phyloP scores from a whole-genome alignment of 2,888 invertebrate species.

The Drosophila neonasuta region DNA sequence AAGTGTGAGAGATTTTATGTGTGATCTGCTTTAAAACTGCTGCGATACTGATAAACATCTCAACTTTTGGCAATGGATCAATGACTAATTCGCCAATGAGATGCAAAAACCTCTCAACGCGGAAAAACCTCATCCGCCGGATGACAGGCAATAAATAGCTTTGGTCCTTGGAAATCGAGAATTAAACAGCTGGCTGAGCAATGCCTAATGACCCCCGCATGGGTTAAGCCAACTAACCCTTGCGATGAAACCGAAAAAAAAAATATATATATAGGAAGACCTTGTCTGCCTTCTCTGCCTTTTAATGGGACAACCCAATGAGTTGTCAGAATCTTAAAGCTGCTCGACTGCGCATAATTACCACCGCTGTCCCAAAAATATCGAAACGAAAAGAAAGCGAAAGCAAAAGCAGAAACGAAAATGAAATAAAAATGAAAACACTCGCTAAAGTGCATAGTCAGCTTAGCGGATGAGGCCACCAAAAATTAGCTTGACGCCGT shows the following conservation, averaged over 20 bases:
- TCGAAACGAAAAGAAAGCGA: constrained; percentile 7
- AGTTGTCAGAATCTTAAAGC: constrained; percentile 57
- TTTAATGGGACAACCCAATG: constrained; percentile 60
- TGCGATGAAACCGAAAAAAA: constrained; percentile 16
- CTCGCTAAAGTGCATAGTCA: constrained; percentile 56
- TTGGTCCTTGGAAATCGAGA: constrained; percentile 26
- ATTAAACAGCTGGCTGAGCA: constrained; percentile 50
- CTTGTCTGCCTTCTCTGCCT: constrained; percentile 11
- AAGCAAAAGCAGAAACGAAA: not conserved
- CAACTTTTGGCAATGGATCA: constrained; percentile 27
- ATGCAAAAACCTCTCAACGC: constrained; percentile 30
- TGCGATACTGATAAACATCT: constrained; percentile 28
- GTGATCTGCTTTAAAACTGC: constrained; percentile 5
- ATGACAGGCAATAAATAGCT: constrained; percentile 53
- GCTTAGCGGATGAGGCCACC: constrained; percentile 22
- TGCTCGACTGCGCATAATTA: constrained; percentile 45
- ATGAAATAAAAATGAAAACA: constrained; percentile 11
- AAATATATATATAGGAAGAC: constrained; percentile 2
- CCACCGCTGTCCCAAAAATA: constrained; percentile 30
- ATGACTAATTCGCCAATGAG: constrained; percentile 42
- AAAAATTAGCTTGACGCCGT: constrained; percentile 24
- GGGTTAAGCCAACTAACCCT: constrained; percentile 37
- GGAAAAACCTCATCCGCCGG: constrained; percentile 9
- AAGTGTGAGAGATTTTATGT: not conserved
- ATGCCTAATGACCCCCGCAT: constrained; percentile 35